Evolutionary conservation across 2,113 vertebrate species (phyloP).

Genomic region (Pteronura brasiliensis): DNA sequence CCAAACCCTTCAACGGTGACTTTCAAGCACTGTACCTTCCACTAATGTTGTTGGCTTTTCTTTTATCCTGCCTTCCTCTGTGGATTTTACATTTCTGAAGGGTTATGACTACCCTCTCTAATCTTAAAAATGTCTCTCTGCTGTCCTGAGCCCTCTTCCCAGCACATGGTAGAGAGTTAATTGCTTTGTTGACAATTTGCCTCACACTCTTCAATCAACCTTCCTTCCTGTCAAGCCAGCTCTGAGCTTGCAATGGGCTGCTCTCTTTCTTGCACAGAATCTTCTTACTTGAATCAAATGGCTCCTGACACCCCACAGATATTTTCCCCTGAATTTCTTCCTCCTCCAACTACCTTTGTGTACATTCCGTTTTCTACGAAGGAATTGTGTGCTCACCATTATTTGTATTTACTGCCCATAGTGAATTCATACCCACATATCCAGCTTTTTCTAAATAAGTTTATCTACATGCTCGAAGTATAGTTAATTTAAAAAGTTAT

Average conservation of each 20-base stretch:
- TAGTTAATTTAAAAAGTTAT: background rate
- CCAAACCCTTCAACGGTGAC: background rate
- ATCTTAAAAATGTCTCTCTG: background rate
- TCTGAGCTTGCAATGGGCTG: background rate
- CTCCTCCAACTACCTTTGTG: too few relatives aligned
- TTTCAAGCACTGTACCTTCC: background rate
- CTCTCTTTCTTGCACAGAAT: background rate
- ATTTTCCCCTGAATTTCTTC: background rate
- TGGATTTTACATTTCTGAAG: background rate
- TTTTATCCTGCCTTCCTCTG: background rate
- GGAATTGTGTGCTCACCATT: background rate
- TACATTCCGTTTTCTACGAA: background rate
- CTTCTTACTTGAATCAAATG: background rate
- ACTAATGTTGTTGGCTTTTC: background rate
- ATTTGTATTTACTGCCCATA: background rate
- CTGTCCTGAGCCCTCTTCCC: too few relatives aligned
- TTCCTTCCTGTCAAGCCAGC: background rate
- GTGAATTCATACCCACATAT: background rate
- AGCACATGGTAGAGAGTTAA: fast-evolving
- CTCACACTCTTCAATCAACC: background rate
- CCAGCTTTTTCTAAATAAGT: background rate
- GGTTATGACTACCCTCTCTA: background rate
- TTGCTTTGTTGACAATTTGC: background rate
- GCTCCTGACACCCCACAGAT: background rate
- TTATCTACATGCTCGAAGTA: background rate